Base-by-base conservation (phyloP, 2,113 vertebrate genomes). In the Nerophis ophidion region DNA sequence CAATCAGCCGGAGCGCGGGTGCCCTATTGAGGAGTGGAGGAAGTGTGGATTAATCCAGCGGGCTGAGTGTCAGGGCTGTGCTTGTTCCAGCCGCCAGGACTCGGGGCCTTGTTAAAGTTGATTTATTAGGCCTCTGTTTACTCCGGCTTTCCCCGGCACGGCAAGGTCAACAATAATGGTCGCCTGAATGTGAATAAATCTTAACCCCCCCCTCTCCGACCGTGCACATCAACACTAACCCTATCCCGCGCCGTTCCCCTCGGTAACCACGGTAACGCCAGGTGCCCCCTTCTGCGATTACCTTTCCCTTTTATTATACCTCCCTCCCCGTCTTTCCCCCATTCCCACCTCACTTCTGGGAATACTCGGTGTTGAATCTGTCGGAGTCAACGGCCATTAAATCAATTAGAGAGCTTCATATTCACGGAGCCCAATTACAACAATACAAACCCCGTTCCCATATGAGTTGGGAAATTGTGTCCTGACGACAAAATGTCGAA, bases 41-140 rank as follows among this genome's bases (percentile, higher is more conserved):
- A 64, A 64, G 69, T 81, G 79, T 85, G 81, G 84, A 85, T 87
- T 88, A 87, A 87, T 87, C 83, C 82, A 75, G 61, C 61, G 40
- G 40, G 58, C 79, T 77, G 76, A 67, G 71, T 71, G 79, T 81
- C 79, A 60, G 80, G 63, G 77, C 79, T 83, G 85, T 74, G 79
- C 77, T 74, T 80, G 81, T 71, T 84, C 63, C 75, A 65, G 67
- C 70, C 76, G 81, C 78, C 71, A 69, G 69, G 70, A 79, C 79
- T 84, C 81, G 74, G 61, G 63, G 75, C 85, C 89, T 90, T 90
- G 87, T 91, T 91, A 88, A 89, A 90, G 81, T 84, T 89, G 87
- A 90, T 90, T 91, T 90, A 91, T 91, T 89, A 87, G 89, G 81
- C 83, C 63, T 84, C 77, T 77, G 84, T 90, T 89, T 90, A 86